Conservation (phyloP, 2,888 invertebrate species). For the Marronus borbonicus region DNA sequence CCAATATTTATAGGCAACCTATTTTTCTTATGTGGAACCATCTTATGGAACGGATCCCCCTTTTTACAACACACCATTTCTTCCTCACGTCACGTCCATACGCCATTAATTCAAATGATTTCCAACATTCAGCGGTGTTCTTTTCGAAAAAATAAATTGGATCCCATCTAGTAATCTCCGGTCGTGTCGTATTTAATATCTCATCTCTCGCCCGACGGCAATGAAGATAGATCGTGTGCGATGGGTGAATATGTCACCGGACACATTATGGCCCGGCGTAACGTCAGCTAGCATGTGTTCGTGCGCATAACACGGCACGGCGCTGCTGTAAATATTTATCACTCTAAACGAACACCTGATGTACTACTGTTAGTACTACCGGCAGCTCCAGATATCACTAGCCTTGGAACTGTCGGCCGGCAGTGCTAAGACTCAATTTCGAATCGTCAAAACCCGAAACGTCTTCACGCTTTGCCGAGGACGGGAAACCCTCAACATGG, state of each 20-base stretch:
- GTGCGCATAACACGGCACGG: neutral
- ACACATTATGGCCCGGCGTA: constrained; percentile 8
- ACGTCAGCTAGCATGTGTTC: neutral
- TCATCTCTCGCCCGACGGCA: constrained; percentile 13
- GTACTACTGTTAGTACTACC: neutral
- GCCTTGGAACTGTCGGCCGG: neutral
- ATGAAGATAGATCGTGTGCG: constrained; percentile 25
- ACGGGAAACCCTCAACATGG: constrained; percentile 18
- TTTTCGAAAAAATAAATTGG: constrained; percentile 19
- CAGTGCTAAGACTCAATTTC: constrained; percentile 42
- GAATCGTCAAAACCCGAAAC: constrained; percentile 39
- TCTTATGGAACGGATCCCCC: no score
- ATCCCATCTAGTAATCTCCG: constrained; percentile 27
- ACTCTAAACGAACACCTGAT: constrained; percentile 21
- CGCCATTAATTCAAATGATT: constrained; percentile 19
- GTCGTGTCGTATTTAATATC: constrained; percentile 28
- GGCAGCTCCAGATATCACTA: neutral
- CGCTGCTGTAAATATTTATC: constrained; percentile 44
- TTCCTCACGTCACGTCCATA: constrained; percentile 5
- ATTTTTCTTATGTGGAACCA: no score
- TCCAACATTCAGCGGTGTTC: constrained; percentile 4
- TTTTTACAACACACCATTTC: neutral
- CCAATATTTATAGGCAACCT: no score
- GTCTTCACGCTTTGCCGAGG: constrained; percentile 26
- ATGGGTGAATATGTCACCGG: constrained; percentile 17